Base-by-base conservation (phyloP, 2,113 vertebrate species). In the Forbesichthys papilliferus region DNA sequence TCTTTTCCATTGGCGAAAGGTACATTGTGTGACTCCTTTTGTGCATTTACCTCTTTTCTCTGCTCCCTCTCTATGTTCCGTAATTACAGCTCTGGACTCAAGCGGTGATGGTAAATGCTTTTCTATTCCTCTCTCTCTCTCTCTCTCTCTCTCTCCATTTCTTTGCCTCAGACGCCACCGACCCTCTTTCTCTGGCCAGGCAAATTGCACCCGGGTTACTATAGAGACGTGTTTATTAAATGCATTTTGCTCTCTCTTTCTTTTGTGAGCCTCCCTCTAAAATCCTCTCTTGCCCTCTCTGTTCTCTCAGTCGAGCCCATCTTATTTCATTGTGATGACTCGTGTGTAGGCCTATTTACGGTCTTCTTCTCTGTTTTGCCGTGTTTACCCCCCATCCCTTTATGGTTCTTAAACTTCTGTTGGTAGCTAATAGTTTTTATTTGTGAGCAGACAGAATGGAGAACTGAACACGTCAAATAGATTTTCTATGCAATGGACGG, bases 71-170 rank as follows among this genome's bases (percentile, higher is more conserved):
- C 85, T 86, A 86, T 81, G 73, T 83, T 84, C 82, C 75, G 65
- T 93, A 93, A 93, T 93, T 93, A 93, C 89, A 91, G 90, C 87
- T 81, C 88, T 88, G 90, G 90, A 91, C 88, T 93, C 93, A 92
- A 91, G 87, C 93, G 82, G 91, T 80, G 92, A 86, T 81, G 86
- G 90, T 92, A 92, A 93, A 93, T 91, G 89, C 87, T 90, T 92
- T 82, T 90, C 86, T 87, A 84, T 89, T 88, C 84, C 88, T 77
- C 57, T 81, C 84, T 83, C 60, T 64, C 71, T 42, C 33, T 62
- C 62, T 64, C 56, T 61, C 61, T 20, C 62, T 60, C 62, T 27
- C 27, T 27, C 27, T 27, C 27, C n/a, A n/a, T n/a, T n/a, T 77
- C 73, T 83, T 81, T 75, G 75, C 73, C 73, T 83, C 80, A 82